These are phyloP conservation scores for Drosophila sulfurigaster DNA, from an alignment of 1,140 invertebrate genomes.

Conservation along the genomic window DNA sequence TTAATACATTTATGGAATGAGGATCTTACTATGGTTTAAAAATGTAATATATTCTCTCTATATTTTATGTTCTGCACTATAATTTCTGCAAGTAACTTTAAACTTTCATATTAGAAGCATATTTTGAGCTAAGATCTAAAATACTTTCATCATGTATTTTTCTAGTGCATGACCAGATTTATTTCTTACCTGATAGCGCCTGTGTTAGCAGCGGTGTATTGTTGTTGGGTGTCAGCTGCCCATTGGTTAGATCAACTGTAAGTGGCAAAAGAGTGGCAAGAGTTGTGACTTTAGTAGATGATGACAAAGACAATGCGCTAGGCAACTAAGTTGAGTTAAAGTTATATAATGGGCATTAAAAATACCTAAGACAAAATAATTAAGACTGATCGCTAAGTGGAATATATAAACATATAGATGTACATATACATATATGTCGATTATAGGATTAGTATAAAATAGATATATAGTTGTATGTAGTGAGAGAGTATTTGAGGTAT, in stretches of 20 bases:
- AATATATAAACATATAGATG: slow-evolving; percentile 31
- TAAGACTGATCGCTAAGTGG: slow-evolving; percentile 61
- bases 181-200: slow-evolving; percentile 94
- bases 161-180: background rate
- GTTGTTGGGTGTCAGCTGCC: slow-evolving; percentile 97
- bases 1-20: too few species aligned
- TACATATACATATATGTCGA: slow-evolving; percentile 43
- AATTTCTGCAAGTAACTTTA: too few species aligned
- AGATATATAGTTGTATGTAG: slow-evolving; percentile 19
- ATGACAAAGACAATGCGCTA: background rate
- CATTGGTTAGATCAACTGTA: slow-evolving; percentile 96
- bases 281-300: slow-evolving; percentile 51
- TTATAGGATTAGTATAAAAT: slow-evolving; percentile 24
- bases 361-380: slow-evolving; percentile 71
- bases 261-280: slow-evolving; percentile 68
- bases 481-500: slow-evolving; percentile 23
- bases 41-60: too few species aligned
- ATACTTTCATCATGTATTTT: background rate
- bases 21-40: too few species aligned
- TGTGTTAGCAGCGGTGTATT: slow-evolving; percentile 96
- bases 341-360: slow-evolving; percentile 30
- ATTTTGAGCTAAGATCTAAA: background rate
- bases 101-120: too few species aligned
- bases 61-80: too few species aligned
- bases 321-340: slow-evolving; percentile 61